Conservation (phyloP, 2,113 vertebrate genomes). For the Epinephelus moara region DNA sequence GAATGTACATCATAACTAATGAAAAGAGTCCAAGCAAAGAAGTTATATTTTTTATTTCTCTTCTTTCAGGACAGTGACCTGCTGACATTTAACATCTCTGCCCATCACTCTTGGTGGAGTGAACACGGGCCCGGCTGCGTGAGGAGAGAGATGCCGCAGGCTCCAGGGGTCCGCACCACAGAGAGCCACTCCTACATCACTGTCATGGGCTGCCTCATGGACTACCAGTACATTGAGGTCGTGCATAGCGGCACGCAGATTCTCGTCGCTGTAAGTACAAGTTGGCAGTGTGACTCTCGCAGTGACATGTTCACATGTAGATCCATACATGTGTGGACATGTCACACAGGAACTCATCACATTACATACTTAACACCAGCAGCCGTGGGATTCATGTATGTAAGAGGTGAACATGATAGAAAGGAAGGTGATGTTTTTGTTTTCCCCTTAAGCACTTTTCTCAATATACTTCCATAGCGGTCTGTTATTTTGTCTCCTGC, state of each 20-base stretch:
- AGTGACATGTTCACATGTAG: not conserved
- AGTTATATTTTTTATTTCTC: not conserved
- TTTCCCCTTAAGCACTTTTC: constrained; percentile 33
- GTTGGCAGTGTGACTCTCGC: not conserved
- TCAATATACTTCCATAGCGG: constrained; percentile 2
- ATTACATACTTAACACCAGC: not conserved
- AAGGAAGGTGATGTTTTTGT: constrained; percentile 44
- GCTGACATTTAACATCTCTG: constrained; percentile 92
- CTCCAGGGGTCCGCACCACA: constrained; percentile 77
- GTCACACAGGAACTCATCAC: constrained; percentile 1
- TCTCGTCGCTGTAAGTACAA: constrained; percentile 87
- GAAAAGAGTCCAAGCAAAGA: not conserved
- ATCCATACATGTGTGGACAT: constrained; percentile 2
- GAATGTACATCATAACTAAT: constrained; percentile 27
- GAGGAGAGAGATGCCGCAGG: constrained; percentile 81
- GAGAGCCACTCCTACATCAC: constrained; percentile 89
- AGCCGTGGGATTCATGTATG: not conserved
- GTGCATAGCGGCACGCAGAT: constrained; percentile 92
- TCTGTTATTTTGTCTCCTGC: constrained; percentile 53
- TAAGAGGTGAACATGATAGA: constrained; percentile 22
- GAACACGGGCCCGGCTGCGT: constrained; percentile 91
- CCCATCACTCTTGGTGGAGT: constrained; percentile 92
- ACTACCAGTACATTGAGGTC: constrained; percentile 91
- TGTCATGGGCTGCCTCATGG: constrained; percentile 88
- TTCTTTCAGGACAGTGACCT: constrained; percentile 88